A percentile compares a stretch with the other conserved stretches of the same genome.
Evolutionary conservation across 2,113 vertebrate species (phyloP).

Genomic region (Entosphenus tridentatus): DNA sequence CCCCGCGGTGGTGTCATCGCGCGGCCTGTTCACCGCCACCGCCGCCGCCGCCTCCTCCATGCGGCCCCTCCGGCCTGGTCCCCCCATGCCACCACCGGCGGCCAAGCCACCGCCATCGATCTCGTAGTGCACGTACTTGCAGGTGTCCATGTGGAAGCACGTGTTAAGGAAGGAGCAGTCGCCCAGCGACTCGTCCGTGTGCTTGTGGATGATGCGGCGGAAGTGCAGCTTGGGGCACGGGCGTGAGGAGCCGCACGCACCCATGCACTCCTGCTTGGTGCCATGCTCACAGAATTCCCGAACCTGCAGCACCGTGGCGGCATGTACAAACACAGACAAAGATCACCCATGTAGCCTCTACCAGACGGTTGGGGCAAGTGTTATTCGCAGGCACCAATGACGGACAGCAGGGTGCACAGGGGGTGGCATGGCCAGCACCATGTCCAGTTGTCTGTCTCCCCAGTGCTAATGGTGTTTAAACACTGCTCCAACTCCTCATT

Average conservation of each 20-base stretch:
- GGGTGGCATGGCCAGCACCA: too few species aligned
- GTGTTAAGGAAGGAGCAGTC: constrained; percentile 86
- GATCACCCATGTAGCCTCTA: too few species aligned
- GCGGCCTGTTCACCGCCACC: constrained; percentile 29
- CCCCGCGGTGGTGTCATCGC: constrained; percentile 38
- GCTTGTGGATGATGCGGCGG: constrained; percentile 59
- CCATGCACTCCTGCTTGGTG: constrained; percentile 66
- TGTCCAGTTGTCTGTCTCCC: too few species aligned
- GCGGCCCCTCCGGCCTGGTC: constrained; percentile 22
- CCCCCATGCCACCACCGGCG: constrained; percentile 23
- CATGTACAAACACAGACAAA: too few species aligned
- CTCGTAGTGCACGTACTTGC: constrained; percentile 80
- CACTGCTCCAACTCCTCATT: too few species aligned
- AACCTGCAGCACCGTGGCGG: constrained; percentile 24
- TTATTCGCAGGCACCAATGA: too few species aligned
- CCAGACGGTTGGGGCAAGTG: too few species aligned
- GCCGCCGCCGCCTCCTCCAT: constrained; percentile 28
- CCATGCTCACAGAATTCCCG: constrained; percentile 82
- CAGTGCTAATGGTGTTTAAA: too few species aligned
- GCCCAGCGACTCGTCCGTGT: constrained; percentile 66
- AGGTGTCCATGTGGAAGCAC: constrained; percentile 85
- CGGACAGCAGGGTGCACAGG: too few species aligned
- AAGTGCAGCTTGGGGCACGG: constrained; percentile 33
- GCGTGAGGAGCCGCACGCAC: constrained; percentile 38
- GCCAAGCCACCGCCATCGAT: constrained; percentile 44